Conservation (phyloP, 2,888 invertebrate genomes). For the Encarsia formosa region DNA sequence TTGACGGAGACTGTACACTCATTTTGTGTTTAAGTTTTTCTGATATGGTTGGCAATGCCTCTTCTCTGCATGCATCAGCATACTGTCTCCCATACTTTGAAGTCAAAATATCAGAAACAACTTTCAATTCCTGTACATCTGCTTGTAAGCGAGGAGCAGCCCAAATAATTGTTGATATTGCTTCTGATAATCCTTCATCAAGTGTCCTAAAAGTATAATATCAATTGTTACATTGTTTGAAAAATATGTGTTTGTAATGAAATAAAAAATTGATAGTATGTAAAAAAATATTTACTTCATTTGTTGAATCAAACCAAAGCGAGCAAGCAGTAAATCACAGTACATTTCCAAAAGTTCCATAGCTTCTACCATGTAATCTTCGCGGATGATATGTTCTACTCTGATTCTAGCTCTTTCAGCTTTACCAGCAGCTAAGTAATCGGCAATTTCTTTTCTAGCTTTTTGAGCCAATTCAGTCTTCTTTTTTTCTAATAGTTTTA, state of each 20-base stretch:
- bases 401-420: conserved; percentile 89
- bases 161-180: conserved; percentile 96
- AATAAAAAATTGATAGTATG: background rate
- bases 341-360: conserved; percentile 99
- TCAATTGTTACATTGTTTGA: background rate
- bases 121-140: conserved; percentile 70
- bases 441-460: conserved; percentile 94
- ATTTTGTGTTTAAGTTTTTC: conserved; percentile 91
- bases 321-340: conserved; percentile 91
- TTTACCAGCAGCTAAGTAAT: conserved; percentile 84
- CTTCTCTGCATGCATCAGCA: conserved; percentile 81
- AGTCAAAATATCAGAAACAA: conserved; percentile 83
- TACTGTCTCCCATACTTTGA: conserved; percentile 93
- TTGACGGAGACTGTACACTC: conserved; percentile 91
- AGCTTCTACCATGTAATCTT: conserved; percentile 98
- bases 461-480: conserved; percentile 96
- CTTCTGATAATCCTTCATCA: conserved; percentile 93
- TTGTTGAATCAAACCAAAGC: conserved; percentile 94
- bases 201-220: conserved; percentile 55
- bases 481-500: conserved; percentile 95
- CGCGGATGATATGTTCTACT: conserved; percentile 97
- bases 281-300: conserved; percentile 69
- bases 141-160: conserved; percentile 88
- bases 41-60: conserved; percentile 75
- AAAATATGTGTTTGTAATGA: background rate